Percentiles rank a stretch among this genome's conserved stretches.
phyloP scores from a whole-genome alignment of 2,888 invertebrate species.

The Pachliopta kotzebuea region DNA sequence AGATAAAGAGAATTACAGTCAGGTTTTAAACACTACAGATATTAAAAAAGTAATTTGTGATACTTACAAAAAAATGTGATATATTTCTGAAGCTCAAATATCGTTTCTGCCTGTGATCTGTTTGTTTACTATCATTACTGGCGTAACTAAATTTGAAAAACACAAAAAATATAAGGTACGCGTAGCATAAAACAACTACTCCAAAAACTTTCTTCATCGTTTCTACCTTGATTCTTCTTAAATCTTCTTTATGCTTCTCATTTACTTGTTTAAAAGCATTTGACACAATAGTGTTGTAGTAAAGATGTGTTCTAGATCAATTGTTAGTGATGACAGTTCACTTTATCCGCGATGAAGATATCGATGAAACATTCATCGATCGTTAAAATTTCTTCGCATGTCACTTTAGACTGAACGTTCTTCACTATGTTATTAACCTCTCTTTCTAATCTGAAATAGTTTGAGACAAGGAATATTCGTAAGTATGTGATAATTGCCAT shows the following conservation, averaged over 20 bases:
- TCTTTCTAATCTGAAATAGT: background rate
- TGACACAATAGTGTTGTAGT: background rate
- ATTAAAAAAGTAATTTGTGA: background rate
- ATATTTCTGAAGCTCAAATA: slow-evolving; percentile 56
- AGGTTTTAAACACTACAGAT: background rate
- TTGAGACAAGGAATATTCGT: slow-evolving; percentile 2
- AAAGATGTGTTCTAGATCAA: background rate
- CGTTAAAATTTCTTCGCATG: background rate
- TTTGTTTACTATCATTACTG: slow-evolving; percentile 39
- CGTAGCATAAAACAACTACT: slow-evolving; percentile 47
- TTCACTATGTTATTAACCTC: background rate
- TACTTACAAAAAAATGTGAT: slow-evolving; percentile 65
- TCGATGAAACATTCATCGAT: too few species aligned
- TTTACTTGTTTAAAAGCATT: background rate
- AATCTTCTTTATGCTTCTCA: too few species aligned
- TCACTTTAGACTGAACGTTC: background rate
- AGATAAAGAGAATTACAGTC: too few species aligned
- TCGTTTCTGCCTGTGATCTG: slow-evolving; percentile 44
- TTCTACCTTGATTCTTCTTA: too few species aligned
- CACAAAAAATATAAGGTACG: slow-evolving; percentile 47
- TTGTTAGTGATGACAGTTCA: too few species aligned
- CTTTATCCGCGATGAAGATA: too few species aligned
- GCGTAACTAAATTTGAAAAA: slow-evolving; percentile 49
- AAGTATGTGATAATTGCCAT: slow-evolving; percentile 23
- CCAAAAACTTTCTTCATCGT: slow-evolving; percentile 30